Conservation (phyloP, 2,113 vertebrate genomes). For the Chrysochloris asiatica region DNA sequence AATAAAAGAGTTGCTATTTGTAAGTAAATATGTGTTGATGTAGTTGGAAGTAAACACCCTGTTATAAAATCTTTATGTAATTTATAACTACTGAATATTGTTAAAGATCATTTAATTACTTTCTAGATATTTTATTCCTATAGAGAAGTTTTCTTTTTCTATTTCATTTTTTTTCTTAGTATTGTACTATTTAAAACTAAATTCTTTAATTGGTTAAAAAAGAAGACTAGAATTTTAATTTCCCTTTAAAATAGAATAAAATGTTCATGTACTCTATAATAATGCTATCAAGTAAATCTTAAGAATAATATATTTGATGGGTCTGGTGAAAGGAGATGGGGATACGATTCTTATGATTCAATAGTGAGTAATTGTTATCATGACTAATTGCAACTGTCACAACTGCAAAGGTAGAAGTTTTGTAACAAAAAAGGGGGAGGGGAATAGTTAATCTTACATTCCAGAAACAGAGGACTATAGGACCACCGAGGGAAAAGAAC, state of each 20-base stretch:
- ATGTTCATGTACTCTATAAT: neutral
- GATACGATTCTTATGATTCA: no score
- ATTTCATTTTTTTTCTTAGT: neutral
- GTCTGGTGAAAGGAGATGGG: no score
- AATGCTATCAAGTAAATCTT: constrained; percentile 40
- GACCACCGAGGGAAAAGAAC: no score
- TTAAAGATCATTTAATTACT: constrained; percentile 7
- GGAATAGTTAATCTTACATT: no score
- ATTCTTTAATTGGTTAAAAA: constrained; percentile 7
- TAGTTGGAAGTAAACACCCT: constrained; percentile 21
- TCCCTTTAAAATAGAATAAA: constrained; percentile 63
- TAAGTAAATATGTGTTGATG: neutral
- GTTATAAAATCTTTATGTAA: neutral
- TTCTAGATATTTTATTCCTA: constrained; percentile 38
- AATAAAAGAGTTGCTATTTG: neutral
- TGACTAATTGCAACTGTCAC: no score
- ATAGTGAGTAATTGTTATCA: no score
- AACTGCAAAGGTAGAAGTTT: no score
- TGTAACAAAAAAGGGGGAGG: no score
- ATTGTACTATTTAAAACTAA: constrained; percentile 1
- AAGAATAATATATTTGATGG: constrained; percentile 59
- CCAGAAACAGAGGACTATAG: no score
- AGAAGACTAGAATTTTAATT: neutral
- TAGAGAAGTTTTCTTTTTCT: neutral
- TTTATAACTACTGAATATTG: neutral